Conservation (phyloP, 2,113 vertebrate genomes). For the Vulpes lagopus region DNA sequence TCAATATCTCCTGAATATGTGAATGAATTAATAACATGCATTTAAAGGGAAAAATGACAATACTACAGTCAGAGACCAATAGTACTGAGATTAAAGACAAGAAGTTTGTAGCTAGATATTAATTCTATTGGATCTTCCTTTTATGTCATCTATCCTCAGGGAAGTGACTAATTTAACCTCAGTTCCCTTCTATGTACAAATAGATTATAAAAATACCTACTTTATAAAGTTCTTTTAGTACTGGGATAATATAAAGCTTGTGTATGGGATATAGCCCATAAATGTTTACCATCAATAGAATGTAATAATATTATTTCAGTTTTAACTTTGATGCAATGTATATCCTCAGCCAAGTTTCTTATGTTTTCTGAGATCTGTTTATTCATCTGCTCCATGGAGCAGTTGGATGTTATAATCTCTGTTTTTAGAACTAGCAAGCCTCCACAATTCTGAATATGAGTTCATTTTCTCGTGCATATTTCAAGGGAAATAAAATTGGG, state of each 20-base stretch:
- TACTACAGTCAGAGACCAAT: not conserved
- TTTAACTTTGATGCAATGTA: not conserved
- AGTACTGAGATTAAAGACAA: not conserved
- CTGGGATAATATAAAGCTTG: not conserved
- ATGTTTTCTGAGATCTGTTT: not conserved
- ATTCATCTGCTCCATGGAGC: not conserved
- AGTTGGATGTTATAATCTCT: not conserved
- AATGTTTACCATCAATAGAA: not conserved
- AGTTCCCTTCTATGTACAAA: not conserved
- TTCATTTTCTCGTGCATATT: not conserved
- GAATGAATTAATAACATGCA: not conserved
- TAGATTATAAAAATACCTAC: not conserved
- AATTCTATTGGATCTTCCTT: not conserved
- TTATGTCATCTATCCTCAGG: not conserved
- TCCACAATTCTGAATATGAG: not conserved
- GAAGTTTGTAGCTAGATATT: not conserved
- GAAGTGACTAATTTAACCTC: not conserved
- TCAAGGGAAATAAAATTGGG: conserved; percentile 8
- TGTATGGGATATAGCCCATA: not conserved
- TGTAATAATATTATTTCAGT: not conserved
- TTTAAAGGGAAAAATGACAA: not conserved
- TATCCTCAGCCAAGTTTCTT: not conserved
- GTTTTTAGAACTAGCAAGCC: not conserved
- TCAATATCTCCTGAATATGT: not conserved
- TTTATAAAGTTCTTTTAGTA: not conserved